These are phyloP conservation scores for Rhaphigaster nebulosa DNA, from an alignment of 2,888 invertebrate species.

Conservation along the genomic window DNA sequence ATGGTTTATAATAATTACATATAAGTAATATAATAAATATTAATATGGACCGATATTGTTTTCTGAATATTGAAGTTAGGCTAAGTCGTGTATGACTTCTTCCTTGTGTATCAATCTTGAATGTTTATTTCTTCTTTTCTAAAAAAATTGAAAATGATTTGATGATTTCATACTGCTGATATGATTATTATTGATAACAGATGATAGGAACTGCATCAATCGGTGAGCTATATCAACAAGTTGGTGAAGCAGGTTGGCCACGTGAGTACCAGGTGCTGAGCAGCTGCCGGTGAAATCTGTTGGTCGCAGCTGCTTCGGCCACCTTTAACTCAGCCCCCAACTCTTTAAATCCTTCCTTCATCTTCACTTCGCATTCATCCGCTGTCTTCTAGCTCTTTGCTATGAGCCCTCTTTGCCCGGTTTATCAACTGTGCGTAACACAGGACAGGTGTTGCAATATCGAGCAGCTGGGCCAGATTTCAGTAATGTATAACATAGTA, in stretches of 20 bases:
- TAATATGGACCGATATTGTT: no score
- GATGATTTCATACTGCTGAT: not conserved
- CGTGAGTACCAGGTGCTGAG: not conserved
- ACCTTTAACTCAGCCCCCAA: conserved; percentile 15
- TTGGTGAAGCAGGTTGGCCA: conserved; percentile 20
- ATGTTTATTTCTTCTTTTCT: no score
- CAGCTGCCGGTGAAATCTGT: conserved; percentile 39
- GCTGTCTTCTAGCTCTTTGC: not conserved
- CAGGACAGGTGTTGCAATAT: not conserved
- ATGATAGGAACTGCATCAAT: not conserved
- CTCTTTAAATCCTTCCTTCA: conserved; percentile 36
- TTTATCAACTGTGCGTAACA: not conserved
- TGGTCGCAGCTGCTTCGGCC: not conserved
- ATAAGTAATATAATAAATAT: no score
- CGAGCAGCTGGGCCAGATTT: not conserved
- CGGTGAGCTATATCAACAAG: not conserved
- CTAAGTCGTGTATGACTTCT: no score
- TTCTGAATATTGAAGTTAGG: no score
- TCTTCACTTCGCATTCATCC: not conserved
- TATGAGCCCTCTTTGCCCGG: not conserved
- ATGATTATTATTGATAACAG: not conserved
- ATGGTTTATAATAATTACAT: no score
- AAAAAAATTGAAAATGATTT: no score
- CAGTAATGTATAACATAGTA: not conserved
- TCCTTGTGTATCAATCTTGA: no score